Base-by-base conservation (phyloP, 1,140 invertebrate species). In the Drosophila dunni region DNA sequence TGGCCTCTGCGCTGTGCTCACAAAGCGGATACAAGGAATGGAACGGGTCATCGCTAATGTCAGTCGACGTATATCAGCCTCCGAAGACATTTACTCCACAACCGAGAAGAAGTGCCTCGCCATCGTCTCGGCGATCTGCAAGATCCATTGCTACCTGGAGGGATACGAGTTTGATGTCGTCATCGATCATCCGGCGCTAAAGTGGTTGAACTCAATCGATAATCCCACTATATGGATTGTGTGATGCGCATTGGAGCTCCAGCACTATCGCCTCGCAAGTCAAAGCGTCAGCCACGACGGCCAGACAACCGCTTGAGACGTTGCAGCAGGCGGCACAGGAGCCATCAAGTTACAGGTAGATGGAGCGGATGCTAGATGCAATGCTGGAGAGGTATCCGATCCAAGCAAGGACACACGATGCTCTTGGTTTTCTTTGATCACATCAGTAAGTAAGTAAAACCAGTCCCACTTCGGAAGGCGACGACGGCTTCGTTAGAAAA, bases 391-490 rank as follows among this genome's bases (percentile, higher is more conserved):
- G 3, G 24, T 24, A 2, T 3, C 1, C 10, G 54, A 34, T 60
- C 75, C 0, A 10, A 36, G 3, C 15, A 60, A 9, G 60, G 62
- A 1, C 65, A 91, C 13, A 76, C 53, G 8, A 88, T 88, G 78
- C 78, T 92, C 8, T 56, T 93, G 7, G 82, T 91, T 1, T 29
- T 60, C 46, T 34, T 63, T 3, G 46, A 63, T 36, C 7, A 13
- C 9, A 40, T 40, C 61, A 33, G 7, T 6, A 57, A 57, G 11
- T 57, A 36, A 36, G 53, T 13, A 7, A 29, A 67, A 34, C 29
- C 50, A 3, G 53, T 60, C 2, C 53, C 65, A 11, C 29, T 68
- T 1, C 54, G 65, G 1, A 56, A 17, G 10, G 53, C 53, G 3
- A 17, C 36, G 2, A 9, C 53, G 3, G 34, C 36, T 7, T 11